Evolutionary conservation across 2,113 vertebrate genomes (phyloP).

Genomic region (Perca fluviatilis): DNA sequence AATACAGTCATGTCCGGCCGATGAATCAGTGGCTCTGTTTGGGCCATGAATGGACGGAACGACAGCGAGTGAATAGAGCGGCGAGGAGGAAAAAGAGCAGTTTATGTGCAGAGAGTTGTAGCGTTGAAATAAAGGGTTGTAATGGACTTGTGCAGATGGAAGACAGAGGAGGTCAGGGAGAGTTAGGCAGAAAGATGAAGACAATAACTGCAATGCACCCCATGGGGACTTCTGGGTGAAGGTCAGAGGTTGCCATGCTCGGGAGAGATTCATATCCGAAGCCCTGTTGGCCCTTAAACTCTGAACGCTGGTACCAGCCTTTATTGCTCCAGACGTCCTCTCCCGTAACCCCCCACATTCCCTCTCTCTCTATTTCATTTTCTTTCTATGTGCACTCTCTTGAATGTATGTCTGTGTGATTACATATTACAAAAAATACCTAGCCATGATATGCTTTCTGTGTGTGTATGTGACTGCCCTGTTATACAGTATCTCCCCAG

Average conservation of each 20-base stretch:
- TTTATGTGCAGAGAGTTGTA: constrained; percentile 68
- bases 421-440: constrained; percentile 4
- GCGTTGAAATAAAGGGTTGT: constrained; percentile 63
- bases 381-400: not conserved
- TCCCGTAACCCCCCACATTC: constrained; percentile 49
- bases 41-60: constrained; percentile 68
- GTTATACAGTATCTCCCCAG: constrained; percentile 35
- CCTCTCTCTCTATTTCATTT: constrained; percentile 30
- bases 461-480: constrained; percentile 21
- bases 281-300: constrained; percentile 73
- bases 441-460: not conserved
- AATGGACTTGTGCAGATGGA: constrained; percentile 79
- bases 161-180: constrained; percentile 70
- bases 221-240: constrained; percentile 63
- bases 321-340: constrained; percentile 67
- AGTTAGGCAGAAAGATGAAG: constrained; percentile 66
- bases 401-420: not conserved
- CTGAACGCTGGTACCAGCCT: constrained; percentile 54
- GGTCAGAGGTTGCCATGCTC: constrained; percentile 70
- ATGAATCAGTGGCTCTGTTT: constrained; percentile 81
- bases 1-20: constrained; percentile 76
- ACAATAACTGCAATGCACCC: constrained; percentile 71
- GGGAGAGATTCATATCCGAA: constrained; percentile 77
- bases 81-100: constrained; percentile 56
- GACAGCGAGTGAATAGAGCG: constrained; percentile 54